Evolutionary conservation across 1,140 invertebrate species (phyloP).

Genomic region (Drosophila subobscura): DNA sequence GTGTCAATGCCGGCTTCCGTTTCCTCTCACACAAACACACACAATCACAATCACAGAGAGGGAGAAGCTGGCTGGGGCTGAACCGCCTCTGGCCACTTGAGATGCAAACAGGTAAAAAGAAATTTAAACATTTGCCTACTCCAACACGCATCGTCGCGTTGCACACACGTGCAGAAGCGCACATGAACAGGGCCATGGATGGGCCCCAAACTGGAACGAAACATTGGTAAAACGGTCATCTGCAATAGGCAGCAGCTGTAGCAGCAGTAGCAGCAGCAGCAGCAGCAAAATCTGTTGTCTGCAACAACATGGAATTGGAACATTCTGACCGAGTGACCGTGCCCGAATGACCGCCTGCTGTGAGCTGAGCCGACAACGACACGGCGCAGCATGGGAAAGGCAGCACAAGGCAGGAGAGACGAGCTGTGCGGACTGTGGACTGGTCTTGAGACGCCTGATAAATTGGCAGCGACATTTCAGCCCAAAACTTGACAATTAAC

Average conservation of each 20-base stretch:
- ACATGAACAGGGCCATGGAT: conserved; percentile 3
- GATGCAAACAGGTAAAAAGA: conserved; percentile 80
- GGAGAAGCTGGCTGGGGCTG: background rate
- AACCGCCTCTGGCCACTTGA: conserved; percentile 66
- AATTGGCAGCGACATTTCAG: conserved; percentile 80
- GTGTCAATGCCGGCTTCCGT: conserved; percentile 79
- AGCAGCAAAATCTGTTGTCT: conserved; percentile 27
- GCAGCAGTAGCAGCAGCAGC: conserved; percentile 21
- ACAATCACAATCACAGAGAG: background rate
- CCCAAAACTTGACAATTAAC: conserved; percentile 78
- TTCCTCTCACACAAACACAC: conserved; percentile 48
- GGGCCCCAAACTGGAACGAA: conserved; percentile 39
- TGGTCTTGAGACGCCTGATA: conserved; percentile 60
- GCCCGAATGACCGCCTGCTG: conserved; percentile 44
- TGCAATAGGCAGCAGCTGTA: conserved; percentile 61
- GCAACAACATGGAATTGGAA: conserved; percentile 56
- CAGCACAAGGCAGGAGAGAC: conserved; percentile 9
- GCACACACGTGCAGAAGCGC: conserved; percentile 20
- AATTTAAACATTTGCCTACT: conserved; percentile 80
- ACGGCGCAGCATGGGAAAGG: conserved; percentile 35
- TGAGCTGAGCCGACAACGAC: background rate
- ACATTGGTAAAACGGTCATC: conserved; percentile 81
- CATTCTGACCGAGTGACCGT: conserved; percentile 15
- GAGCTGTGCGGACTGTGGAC: background rate
- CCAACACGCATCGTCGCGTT: conserved; percentile 67